phyloP scores from a whole-genome alignment of 2,797 vertebrate genomes.

The Melanotaenia boesemani region DNA sequence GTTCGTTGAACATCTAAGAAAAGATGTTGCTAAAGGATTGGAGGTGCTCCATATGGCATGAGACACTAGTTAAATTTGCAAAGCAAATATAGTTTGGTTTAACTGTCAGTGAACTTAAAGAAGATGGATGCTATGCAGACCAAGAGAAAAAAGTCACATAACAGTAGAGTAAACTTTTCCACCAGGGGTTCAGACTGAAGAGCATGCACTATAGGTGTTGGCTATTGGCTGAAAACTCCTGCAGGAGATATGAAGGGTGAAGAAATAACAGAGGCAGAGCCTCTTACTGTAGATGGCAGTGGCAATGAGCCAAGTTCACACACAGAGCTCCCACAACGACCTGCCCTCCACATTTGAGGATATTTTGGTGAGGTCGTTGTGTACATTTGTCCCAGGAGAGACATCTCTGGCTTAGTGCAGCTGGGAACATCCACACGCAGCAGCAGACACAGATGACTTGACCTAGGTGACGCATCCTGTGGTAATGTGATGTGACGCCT shows the following conservation, averaged over 20 bases:
- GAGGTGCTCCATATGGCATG: constrained; percentile 23
- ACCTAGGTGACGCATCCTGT: constrained; percentile 52
- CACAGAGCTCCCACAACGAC: constrained; percentile 21
- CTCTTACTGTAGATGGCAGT: constrained; percentile 34
- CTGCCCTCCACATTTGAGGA: constrained; percentile 24
- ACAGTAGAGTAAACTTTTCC: constrained; percentile 46
- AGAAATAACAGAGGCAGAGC: constrained; percentile 29
- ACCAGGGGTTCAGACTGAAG: constrained; percentile 19
- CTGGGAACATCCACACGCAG: constrained; percentile 48
- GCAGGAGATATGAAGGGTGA: constrained; percentile 38
- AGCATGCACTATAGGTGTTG: constrained; percentile 48
- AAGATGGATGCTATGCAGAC: constrained; percentile 48
- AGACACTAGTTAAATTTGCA: constrained; percentile 34
- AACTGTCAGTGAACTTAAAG: constrained; percentile 39
- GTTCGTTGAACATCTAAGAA: constrained; percentile 47
- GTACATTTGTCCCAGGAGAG: constrained; percentile 50
- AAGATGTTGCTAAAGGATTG: constrained; percentile 33
- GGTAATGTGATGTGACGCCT: constrained; percentile 71
- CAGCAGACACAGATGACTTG: constrained; percentile 60
- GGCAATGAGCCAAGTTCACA: constrained; percentile 44
- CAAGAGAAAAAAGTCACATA: constrained; percentile 32
- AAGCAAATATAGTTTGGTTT: constrained; percentile 42
- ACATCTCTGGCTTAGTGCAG: constrained; percentile 31
- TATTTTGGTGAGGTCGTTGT: constrained; percentile 38
- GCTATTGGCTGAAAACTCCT: constrained; percentile 51